These are phyloP conservation scores for Alces alces DNA, from an alignment of 2,113 vertebrate genomes.

Conservation along the genomic window DNA sequence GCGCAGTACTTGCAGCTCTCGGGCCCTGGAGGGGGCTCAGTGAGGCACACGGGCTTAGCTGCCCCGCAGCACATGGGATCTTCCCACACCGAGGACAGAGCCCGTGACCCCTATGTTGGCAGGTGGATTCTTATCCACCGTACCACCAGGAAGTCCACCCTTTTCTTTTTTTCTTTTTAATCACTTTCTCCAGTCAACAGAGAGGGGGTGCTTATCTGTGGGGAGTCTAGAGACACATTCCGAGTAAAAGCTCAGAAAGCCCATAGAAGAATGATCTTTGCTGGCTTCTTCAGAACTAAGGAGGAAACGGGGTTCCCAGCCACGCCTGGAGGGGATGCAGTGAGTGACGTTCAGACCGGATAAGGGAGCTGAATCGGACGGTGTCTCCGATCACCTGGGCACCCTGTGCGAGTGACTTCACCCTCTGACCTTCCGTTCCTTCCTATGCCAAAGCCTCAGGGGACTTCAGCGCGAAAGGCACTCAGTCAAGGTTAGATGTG, in stretches of 20 bases:
- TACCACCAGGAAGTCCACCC: not conserved
- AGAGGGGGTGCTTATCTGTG: not conserved
- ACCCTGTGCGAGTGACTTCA: not conserved
- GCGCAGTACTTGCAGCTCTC: not conserved
- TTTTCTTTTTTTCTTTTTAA: not conserved
- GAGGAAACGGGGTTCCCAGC: not conserved
- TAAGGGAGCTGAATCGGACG: not conserved
- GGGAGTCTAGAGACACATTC: not conserved
- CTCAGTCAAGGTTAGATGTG: not conserved
- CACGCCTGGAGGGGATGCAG: not conserved
- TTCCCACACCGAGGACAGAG: not conserved
- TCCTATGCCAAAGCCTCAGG: not conserved
- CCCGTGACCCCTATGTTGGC: accelerated
- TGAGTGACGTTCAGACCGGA: not conserved
- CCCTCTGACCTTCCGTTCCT: not conserved
- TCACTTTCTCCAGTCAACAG: not conserved
- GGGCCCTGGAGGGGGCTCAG: not conserved
- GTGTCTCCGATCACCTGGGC: too few species aligned
- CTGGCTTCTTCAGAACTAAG: not conserved
- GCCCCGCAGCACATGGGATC: not conserved
- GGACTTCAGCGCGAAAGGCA: too few species aligned
- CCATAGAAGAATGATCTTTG: not conserved
- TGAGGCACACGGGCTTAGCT: not conserved
- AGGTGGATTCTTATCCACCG: not conserved
- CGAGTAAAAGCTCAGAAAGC: not conserved